Percentiles rank a stretch among this genome's conserved stretches.
Conservation (phyloP, 1,140 invertebrate species). For the Musca vetustissima region DNA sequence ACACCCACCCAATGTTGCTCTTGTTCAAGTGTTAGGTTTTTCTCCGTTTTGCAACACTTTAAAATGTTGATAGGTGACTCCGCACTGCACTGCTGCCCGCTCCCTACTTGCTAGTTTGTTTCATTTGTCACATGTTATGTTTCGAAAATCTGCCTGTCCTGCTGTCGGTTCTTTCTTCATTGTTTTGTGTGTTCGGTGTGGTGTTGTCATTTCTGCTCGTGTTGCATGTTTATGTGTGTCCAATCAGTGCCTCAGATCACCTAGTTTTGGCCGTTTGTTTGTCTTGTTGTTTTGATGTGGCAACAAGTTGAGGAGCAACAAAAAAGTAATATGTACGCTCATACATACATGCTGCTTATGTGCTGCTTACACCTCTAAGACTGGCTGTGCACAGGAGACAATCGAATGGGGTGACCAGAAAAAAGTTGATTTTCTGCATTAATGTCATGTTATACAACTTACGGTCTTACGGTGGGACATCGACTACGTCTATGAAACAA, state of each 20-base stretch:
- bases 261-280: constrained; percentile 1
- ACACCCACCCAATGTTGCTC: too few species aligned
- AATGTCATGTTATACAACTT: constrained; percentile 20
- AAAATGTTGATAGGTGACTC: too few species aligned
- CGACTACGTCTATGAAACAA: background rate
- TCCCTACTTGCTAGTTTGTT: background rate
- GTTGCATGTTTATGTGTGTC: constrained; percentile 14
- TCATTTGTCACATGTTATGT: constrained; percentile 20
- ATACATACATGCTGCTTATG: constrained; percentile 11
- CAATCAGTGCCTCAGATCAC: constrained; percentile 18
- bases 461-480: constrained; percentile 9
- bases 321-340: background rate
- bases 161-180: too few species aligned
- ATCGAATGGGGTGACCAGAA: background rate
- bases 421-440: constrained; percentile 22
- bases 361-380: constrained; percentile 10
- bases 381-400: background rate
- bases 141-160: background rate
- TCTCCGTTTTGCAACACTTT: constrained; percentile 4
- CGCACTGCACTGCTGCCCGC: background rate
- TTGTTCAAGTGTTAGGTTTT: constrained; percentile 13
- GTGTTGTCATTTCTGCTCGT: background rate
- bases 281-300: too few species aligned
- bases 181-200: too few species aligned
- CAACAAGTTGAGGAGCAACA: background rate